A percentile compares a stretch with the other conserved stretches of the same genome.
phyloP scores from a whole-genome alignment of 2,113 vertebrate genomes.

The Xerus inauris region DNA sequence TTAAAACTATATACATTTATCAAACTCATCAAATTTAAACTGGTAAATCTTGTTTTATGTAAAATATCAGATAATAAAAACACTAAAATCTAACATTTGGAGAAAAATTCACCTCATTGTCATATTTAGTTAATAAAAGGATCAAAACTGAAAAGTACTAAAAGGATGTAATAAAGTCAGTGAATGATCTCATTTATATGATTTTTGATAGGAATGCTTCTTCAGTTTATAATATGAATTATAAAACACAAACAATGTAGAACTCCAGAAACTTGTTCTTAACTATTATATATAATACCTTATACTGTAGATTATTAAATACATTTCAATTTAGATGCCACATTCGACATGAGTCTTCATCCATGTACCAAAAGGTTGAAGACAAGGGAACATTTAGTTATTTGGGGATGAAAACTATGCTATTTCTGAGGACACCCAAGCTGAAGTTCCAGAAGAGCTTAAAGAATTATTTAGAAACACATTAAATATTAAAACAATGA shows the following conservation, averaged over 20 bases:
- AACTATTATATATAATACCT: background rate
- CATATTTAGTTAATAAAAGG: background rate
- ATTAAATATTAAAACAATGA: background rate
- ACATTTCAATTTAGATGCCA: background rate
- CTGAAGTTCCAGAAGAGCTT: background rate
- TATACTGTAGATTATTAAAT: background rate
- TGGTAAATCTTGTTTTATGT: background rate
- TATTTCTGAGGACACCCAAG: background rate
- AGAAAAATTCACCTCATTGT: background rate
- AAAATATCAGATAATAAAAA: background rate
- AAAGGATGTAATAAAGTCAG: background rate
- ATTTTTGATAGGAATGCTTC: background rate
- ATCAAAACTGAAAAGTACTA: background rate
- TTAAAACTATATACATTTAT: background rate
- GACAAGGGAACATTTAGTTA: background rate
- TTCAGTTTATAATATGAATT: background rate
- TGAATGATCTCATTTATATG: background rate
- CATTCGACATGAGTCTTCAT: background rate
- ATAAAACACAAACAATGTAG: background rate
- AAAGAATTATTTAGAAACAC: background rate
- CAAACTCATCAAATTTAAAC: background rate
- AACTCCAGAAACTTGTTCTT: background rate
- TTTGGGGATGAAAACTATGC: background rate
- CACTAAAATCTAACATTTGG: background rate
- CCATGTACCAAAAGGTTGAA: background rate